Evolutionary conservation across 2,888 invertebrate species (phyloP).

Genomic region (Neuroscelio doddi): DNA sequence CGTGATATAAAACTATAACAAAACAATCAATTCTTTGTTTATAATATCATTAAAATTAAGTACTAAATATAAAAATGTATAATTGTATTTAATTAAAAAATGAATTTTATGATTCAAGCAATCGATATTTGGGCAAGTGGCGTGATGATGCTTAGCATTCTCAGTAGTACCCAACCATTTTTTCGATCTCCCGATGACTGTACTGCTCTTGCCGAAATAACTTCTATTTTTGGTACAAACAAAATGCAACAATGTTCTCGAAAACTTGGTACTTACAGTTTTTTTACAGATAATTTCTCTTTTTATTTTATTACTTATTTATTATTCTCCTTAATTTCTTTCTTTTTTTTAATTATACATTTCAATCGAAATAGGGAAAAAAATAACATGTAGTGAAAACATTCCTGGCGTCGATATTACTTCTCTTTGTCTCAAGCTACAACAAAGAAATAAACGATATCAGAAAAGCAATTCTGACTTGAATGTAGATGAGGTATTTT

Average conservation of each 20-base stretch:
- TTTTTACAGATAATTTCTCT: conserved; percentile 24
- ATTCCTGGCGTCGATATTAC: conserved; percentile 72
- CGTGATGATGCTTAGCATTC: conserved; percentile 84
- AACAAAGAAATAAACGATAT: conserved; percentile 54
- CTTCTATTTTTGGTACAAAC: conserved; percentile 83
- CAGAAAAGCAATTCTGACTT: conserved; percentile 13
- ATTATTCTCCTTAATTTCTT: conserved; percentile 1
- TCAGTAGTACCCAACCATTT: conserved; percentile 88
- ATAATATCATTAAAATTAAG: too few relatives aligned
- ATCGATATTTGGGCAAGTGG: conserved; percentile 94
- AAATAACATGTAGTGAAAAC: conserved; percentile 74
- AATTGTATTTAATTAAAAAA: too few relatives aligned
- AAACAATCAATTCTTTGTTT: too few relatives aligned
- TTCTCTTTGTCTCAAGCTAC: conserved; percentile 64
- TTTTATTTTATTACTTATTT: conserved; percentile 26
- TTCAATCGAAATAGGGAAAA: conserved; percentile 69
- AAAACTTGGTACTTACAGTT: conserved; percentile 77
- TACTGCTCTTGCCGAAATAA: conserved; percentile 87
- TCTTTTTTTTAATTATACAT: conserved; percentile 31
- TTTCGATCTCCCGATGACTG: conserved; percentile 87
- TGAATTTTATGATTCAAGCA: too few relatives aligned
- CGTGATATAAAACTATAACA: too few relatives aligned
- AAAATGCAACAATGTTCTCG: conserved; percentile 80
- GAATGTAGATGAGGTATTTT: conserved; percentile 58
- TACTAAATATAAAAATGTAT: too few relatives aligned